Evolutionary conservation across 2,888 invertebrate species (phyloP), one percentile per base, ranked within the genome.

Genomic region (Papilio gigon): DNA sequence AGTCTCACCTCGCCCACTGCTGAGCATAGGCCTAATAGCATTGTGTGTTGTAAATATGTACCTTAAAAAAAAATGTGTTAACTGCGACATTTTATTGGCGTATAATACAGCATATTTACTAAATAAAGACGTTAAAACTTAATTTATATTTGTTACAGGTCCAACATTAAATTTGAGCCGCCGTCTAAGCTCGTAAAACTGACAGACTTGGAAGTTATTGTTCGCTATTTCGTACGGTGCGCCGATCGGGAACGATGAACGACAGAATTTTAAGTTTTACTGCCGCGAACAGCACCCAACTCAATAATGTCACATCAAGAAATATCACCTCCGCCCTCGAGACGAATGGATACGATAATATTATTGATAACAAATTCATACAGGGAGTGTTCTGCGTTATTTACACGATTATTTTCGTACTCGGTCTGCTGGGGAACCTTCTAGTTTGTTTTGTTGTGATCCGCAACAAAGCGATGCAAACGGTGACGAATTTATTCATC

Each of bases 401-500:
- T 71, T 98, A 98, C 87, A 94, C 95, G 8, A 92, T 94, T 14
- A 97, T 98, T 73, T 99, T 99, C 84, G 93, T 97, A 0, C 92
- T 98, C 53, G 99, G 99, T 2, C 92, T 98, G 1, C 95, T 96
- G 76, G 98, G 98, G 0, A 98, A 98, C 86, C 93, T 95, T 0
- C 90, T 99, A 20, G 99, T 99, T 25, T 98, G 98, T 80, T 98
- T 96, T 82, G 98, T 99, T 17, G 98, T 99, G 6, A 94, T 96
- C 40, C 93, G 97, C 35, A 99, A 98, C 88, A 95, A 95, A 75
- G 96, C 97, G 33, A 99, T 99, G 99, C 98, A 98, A 84, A 98
- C 98, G 0, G 99, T 99, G 42, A 99, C 99, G 4, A 99, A 99
- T 85, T 94, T 98, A 64, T 99, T 99, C 90, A 99, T 99, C 81